A percentile compares a stretch with the other conserved stretches of the same genome.
Evolutionary conservation across 2,888 invertebrate species (phyloP).

Genomic region (Zygaena filipendulae): DNA sequence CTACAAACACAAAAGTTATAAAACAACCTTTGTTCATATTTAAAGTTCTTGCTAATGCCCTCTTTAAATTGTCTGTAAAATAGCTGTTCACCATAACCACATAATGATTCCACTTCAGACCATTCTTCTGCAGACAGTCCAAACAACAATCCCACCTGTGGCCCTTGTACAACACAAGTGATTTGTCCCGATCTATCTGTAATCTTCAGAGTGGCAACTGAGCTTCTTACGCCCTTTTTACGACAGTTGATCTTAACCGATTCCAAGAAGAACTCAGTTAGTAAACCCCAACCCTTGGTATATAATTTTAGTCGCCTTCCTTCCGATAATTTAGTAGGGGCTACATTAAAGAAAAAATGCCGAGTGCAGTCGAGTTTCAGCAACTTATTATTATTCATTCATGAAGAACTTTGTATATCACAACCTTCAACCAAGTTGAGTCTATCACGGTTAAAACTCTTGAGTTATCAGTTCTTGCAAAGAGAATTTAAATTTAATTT

Average conservation of each 20-base stretch:
- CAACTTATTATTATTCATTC: no score
- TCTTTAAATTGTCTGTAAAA: conserved; percentile 56
- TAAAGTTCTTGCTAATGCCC: conserved; percentile 38
- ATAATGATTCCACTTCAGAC: conserved; percentile 42
- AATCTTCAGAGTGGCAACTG: conserved; percentile 43
- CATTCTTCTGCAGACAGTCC: conserved; percentile 40
- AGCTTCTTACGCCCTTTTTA: conserved; percentile 24
- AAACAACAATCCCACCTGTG: conserved; percentile 38
- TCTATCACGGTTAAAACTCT: no score
- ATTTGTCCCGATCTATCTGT: conserved; percentile 45
- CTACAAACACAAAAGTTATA: conserved; percentile 50
- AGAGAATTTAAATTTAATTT: no score
- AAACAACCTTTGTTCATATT: conserved; percentile 48
- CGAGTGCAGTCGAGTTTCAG: no score
- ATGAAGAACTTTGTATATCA: conserved; percentile 9
- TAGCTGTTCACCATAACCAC: conserved; percentile 35
- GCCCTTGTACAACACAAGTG: conserved; percentile 42
- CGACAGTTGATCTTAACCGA: conserved; percentile 47
- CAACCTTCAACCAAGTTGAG: no score
- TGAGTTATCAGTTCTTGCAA: no score
- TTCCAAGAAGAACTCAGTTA: conserved; percentile 49
- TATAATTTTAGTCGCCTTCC: conserved; percentile 30
- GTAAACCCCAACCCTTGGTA: conserved; percentile 39
- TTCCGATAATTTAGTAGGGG: conserved; percentile 44
- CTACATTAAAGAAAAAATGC: conserved; percentile 29